Base-by-base conservation (phyloP, 1,140 invertebrate species). In the Bradynema listronoti region DNA sequence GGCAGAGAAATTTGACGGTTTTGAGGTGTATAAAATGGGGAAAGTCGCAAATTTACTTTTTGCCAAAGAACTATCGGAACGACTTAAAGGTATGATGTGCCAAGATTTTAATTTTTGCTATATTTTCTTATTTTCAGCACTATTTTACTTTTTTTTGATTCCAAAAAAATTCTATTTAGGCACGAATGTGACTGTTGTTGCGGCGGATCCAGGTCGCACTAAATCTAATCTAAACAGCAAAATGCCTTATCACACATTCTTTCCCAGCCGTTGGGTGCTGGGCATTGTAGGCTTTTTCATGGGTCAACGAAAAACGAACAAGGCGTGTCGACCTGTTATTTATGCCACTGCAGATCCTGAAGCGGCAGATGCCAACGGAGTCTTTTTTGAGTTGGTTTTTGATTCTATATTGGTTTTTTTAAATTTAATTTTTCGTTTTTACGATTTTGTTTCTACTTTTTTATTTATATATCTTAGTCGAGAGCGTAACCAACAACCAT, bases 181-280 rank as follows among this genome's bases (percentile, higher is more conserved):
- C 7, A 64, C 67, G 14, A 73, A 77, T 53, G 56, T 77, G 16
- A 36, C 47, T n/a, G 75, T 77, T 7, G 2, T 68, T 14, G 47
- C 76, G 6, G 72, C 73, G 0, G 72, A 75, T 52, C 74, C 74
- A 7, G 75, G 74, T 16, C 32, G 72, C 33, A 71, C 71, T n/a
- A 67, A 63, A 24, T 74, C 69, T 9, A 61, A 68, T 56, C 47
- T 76, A 16, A 58, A 55, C 19, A 54, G 61, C 16, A 52, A 74
- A 33, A 50, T 72, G 45, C 55, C 63, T 33, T 42, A 45, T 7
- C 61, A 76, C n/a, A 45, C 65, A 32, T 78, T 70, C 64, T 76
- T 76, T 49, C 51, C 78, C 3, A 61, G 56, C 41, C 42, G 74
- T 7, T 76, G 74, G 74, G 32, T 73, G 9, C 16, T 74, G 11